Percentiles rank a stretch among this genome's conserved stretches.
phyloP scores from a whole-genome alignment of 2,797 vertebrate species.

The Gephyroberyx darwinii region DNA sequence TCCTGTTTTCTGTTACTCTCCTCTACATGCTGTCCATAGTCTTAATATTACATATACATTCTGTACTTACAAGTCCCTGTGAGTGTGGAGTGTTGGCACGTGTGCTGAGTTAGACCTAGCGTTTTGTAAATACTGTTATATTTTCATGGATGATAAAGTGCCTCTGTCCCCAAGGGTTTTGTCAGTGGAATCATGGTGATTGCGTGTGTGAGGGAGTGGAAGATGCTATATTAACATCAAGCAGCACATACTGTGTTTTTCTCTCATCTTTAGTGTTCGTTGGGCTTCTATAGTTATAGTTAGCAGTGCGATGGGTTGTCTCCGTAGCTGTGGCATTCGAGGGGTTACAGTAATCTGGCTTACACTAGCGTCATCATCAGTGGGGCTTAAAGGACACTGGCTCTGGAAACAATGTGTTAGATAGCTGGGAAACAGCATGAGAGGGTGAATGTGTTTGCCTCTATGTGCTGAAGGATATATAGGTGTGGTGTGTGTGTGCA shows the following conservation, averaged over 20 bases:
- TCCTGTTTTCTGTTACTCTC: neutral
- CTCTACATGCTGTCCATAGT: neutral
- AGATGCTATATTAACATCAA: constrained; percentile 28
- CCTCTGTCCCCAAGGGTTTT: constrained; percentile 33
- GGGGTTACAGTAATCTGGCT: neutral
- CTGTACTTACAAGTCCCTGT: neutral
- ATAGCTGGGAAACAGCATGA: constrained; percentile 3
- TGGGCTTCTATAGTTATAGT: neutral
- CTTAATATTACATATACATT: constrained; percentile 29
- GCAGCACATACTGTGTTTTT: neutral
- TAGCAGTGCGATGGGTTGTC: neutral
- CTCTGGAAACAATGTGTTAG: constrained; percentile 3
- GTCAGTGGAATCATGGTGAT: constrained; percentile 36
- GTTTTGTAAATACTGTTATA: constrained; percentile 44
- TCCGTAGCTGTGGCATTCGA: neutral
- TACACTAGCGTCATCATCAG: neutral
- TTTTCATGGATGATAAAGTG: constrained; percentile 38
- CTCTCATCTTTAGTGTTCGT: constrained; percentile 2
- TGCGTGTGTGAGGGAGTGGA: constrained; percentile 23
- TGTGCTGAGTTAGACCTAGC: constrained; percentile 2
- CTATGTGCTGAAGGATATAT: constrained; percentile 21
- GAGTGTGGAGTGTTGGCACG: constrained; percentile 16
- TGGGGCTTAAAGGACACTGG: neutral
- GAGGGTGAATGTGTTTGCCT: constrained; percentile 3
- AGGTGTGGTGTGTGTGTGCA: neutral